Base-by-base conservation (phyloP, 1,140 invertebrate species). In the Drosophila pachea region DNA sequence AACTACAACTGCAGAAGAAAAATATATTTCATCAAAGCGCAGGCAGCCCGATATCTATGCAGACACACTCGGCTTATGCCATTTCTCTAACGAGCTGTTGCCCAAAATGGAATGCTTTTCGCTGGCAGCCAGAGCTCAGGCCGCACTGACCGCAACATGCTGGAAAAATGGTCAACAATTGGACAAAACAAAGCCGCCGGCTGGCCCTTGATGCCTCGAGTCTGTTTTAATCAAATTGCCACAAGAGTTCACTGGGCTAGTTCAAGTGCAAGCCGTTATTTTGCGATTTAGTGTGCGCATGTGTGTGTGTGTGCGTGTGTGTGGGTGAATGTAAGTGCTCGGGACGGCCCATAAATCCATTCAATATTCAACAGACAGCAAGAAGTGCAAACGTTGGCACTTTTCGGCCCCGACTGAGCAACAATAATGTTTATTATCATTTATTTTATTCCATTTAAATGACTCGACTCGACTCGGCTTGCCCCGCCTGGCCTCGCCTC, bases 401-500 rank as follows among this genome's bases (percentile, higher is more conserved):
- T 76, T 74, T 86, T 82, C 70, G 49, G 38, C 47, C 36, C 59
- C 49, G 49, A 64, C 73, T 81, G 64, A 63, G 66, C 76, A 61
- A 76, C 72, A 79, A 79, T 67, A 79, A 79, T 84, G 83, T 84
- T 86, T 84, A 83, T 83, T 78, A 77, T 78, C 79, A 78, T 84
- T 83, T 83, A 83, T 83, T 84, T 84, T 74, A 79, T 86, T 75
- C 76, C 76, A 84, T 79, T 86, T 84, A 86, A 84, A 78, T 79
- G 79, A 79, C 59, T 86, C 55, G 48, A n/a, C n/a, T n/a, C n/a
- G n/a, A n/a, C n/a, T n/a, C n/a, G n/a, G n/a, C n/a, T n/a, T n/a
- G n/a, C n/a, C n/a, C n/a, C n/a, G 22, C 22, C 22, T 22, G 1
- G 22, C 22, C 22, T 3, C 3, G 22, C 1, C 22, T 22, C 22